Percentiles rank a stretch among this genome's conserved stretches.
These are phyloP conservation scores for Gymnorhina tibicen DNA, from an alignment of 2,113 vertebrate genomes.

Conservation along the genomic window DNA sequence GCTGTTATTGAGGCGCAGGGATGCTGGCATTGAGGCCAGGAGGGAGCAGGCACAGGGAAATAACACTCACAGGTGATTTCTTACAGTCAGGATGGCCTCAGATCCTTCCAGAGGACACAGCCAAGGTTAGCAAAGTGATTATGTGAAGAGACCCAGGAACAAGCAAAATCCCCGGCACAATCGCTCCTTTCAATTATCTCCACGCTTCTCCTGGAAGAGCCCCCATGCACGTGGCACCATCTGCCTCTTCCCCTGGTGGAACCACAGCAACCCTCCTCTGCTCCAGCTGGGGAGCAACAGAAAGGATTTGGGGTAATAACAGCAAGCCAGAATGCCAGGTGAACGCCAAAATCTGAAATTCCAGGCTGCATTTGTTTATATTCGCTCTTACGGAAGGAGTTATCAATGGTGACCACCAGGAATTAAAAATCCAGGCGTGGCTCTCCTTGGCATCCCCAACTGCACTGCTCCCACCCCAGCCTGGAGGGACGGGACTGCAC, in stretches of 20 bases:
- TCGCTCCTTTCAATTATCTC: neutral
- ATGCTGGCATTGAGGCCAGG: neutral
- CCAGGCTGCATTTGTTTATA: neutral
- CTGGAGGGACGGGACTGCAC: neutral
- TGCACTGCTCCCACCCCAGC: neutral
- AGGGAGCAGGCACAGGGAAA: neutral
- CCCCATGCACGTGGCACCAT: neutral
- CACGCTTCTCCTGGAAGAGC: neutral
- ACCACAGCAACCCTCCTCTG: neutral
- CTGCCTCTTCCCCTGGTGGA: neutral
- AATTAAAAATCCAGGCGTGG: neutral
- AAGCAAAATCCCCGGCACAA: neutral
- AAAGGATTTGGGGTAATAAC: neutral
- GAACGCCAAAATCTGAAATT: neutral
- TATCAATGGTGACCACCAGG: neutral
- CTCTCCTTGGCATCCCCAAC: neutral
- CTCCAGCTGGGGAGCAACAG: neutral
- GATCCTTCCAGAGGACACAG: neutral
- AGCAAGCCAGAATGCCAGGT: neutral
- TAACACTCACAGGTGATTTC: neutral
- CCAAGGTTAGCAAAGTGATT: neutral
- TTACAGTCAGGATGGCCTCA: neutral
- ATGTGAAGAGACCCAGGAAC: neutral
- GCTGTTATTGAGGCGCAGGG: neutral
- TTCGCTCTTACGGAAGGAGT: neutral